Evolutionary conservation across 2,888 invertebrate species (phyloP), one percentile per base, ranked within the genome.

Genomic region (Dicranocentrus wangi): DNA sequence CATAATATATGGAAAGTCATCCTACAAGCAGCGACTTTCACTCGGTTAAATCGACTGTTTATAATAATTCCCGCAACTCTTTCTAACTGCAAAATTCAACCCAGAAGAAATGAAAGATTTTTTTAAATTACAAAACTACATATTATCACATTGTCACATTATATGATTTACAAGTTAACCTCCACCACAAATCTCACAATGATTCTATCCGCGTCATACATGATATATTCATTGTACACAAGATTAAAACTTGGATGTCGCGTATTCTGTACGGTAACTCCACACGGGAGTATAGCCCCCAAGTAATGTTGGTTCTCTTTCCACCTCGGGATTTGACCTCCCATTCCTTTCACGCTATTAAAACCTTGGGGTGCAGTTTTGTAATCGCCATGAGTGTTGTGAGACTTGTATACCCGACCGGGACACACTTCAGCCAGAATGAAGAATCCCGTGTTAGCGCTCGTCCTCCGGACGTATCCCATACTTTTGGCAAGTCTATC

Each of bases 401-500:
- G 81, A 0, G 83, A 72, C n/a, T 83, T 83, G 43, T 77, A 83
- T 10, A 78, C 70, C 77, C 32, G 47, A n/a, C 82, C 82, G 1
- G 72, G 66, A 17, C 27, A 43, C 10, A 82, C 23, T 73, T 82
- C 82, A 3, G 78, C 82, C 1, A 82, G 17, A 32, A 82, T 27
- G 32, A 82, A 39, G 23, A 47, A 82, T 5, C 27, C 63, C 0
- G 25, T 13, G 2, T 15, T 21, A 0, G 47, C 55, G 32, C 8
- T 32, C 1, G 58, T 3, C n/a, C 58, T 27, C 21, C 5, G 19
- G 7, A 32, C 23, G 1, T 32, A 81, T 7, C 58, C 72, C 0
- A n/a, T 0, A n/a, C 83, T 83, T 60, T 78, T 83, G 0, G 76
- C 81, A 5, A 83, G 65, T 42, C 83, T n/a, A 27, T 83, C 83